phyloP scores from a whole-genome alignment of 1,140 invertebrate species.

The Cyclina sinensis region DNA sequence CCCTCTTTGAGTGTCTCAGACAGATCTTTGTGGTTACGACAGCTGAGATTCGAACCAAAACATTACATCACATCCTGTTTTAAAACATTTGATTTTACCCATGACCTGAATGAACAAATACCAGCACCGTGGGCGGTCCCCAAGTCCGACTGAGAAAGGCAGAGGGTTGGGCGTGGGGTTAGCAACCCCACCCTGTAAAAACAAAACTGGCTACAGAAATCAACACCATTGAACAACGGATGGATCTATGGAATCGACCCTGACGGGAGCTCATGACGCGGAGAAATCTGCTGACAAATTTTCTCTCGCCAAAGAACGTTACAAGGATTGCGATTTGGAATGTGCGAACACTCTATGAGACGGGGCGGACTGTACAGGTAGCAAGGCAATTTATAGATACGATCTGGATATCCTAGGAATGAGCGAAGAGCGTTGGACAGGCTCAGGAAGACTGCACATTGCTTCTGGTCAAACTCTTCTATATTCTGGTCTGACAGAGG shows the following conservation, averaged over 20 bases:
- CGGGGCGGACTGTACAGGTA: conserved; percentile 43
- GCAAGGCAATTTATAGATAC: not conserved
- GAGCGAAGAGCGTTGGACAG: conserved; percentile 52
- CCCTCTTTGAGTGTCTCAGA: too few relatives aligned
- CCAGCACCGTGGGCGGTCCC: not conserved
- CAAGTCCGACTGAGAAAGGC: too few relatives aligned
- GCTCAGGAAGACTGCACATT: conserved; percentile 2
- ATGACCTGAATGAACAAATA: too few relatives aligned
- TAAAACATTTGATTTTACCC: too few relatives aligned
- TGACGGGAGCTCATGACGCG: not conserved
- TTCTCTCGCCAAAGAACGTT: conserved; percentile 15
- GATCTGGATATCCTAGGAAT: conserved; percentile 9
- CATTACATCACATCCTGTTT: too few relatives aligned
- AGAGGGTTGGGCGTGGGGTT: too few relatives aligned
- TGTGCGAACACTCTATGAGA: conserved; percentile 14
- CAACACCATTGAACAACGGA: conserved; percentile 1
- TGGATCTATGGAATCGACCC: conserved; percentile 4
- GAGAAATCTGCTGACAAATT: not conserved
- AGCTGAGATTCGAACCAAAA: too few relatives aligned
- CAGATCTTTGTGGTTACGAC: too few relatives aligned
- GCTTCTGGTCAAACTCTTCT: conserved; percentile 51
- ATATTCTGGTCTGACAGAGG: conserved; percentile 62
- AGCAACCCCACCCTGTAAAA: conserved; percentile 18
- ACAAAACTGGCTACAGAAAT: conserved; percentile 14
- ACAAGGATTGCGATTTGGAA: not conserved